These are phyloP conservation scores for Labeo catla DNA, from an alignment of 2,113 vertebrate genomes.

Conservation along the genomic window DNA sequence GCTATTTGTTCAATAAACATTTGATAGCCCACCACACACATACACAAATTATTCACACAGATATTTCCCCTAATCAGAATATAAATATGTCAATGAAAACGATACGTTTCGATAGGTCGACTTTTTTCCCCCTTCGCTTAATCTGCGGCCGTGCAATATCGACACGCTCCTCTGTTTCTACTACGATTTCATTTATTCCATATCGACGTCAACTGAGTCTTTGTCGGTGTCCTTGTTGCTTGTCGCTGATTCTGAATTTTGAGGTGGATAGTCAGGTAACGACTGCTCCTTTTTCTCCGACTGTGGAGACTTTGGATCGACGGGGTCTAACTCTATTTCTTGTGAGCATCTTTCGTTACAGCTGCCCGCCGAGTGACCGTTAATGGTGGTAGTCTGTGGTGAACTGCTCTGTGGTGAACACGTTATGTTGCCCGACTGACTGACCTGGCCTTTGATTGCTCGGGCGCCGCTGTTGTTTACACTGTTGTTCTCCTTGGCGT, in stretches of 20 bases:
- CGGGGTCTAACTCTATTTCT: conserved; percentile 63
- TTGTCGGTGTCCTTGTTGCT: conserved; percentile 72
- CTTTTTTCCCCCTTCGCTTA: conserved; percentile 56
- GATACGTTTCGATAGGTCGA: conserved; percentile 58
- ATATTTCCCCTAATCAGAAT: conserved; percentile 63
- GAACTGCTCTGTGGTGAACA: conserved; percentile 71
- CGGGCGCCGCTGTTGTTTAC: conserved; percentile 58
- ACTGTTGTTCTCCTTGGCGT: conserved; percentile 55
- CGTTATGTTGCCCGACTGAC: conserved; percentile 64
- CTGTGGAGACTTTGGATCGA: conserved; percentile 70
- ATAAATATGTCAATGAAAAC: conserved; percentile 67
- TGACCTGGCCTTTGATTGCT: conserved; percentile 62
- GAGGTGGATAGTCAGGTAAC: conserved; percentile 73
- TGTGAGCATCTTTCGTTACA: conserved; percentile 70
- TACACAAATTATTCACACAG: conserved; percentile 65
- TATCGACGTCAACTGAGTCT: conserved; percentile 85
- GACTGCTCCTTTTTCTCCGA: conserved; percentile 76
- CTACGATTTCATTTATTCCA: conserved; percentile 82
- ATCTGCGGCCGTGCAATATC: conserved; percentile 54
- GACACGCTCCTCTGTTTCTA: conserved; percentile 59
- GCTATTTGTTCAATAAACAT: conserved; percentile 71
- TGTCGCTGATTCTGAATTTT: conserved; percentile 68
- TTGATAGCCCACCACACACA: conserved; percentile 63
- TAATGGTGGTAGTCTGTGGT: conserved; percentile 66
- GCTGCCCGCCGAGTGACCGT: conserved; percentile 66